Evolutionary conservation across 2,113 vertebrate genomes (phyloP).

Genomic region (Pseudolaguvia tuberculata): DNA sequence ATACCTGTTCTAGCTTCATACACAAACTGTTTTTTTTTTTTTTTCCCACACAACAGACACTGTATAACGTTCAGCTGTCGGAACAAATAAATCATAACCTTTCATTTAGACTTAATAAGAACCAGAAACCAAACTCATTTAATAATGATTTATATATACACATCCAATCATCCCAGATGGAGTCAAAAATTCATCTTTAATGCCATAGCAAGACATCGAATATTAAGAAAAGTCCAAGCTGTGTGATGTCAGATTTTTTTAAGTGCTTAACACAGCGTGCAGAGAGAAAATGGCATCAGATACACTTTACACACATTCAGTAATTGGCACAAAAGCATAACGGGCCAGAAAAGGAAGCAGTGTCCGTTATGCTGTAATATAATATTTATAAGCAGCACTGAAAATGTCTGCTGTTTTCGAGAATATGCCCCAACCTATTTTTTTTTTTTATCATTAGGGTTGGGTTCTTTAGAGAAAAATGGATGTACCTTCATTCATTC

Average conservation of each 20-base stretch:
- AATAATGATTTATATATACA: conserved; percentile 51
- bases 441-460: conserved; percentile 32
- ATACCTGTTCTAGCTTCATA: no score
- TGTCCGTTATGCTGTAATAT: conserved; percentile 21
- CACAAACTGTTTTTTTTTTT: no score
- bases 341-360: conserved; percentile 15
- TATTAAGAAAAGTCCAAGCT: conserved; percentile 14
- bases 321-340: conserved; percentile 45
- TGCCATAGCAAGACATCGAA: conserved; percentile 10
- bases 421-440: conserved; percentile 4
- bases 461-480: conserved; percentile 6
- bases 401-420: background rate
- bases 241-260: conserved; percentile 37
- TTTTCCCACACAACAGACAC: conserved; percentile 21
- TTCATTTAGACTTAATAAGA: conserved; percentile 20
- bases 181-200: conserved; percentile 21
- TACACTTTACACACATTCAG: conserved; percentile 48
- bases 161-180: conserved; percentile 4
- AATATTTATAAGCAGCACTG: conserved; percentile 22
- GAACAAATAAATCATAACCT: conserved; percentile 27
- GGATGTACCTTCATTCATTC: conserved; percentile 15
- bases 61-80: background rate
- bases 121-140: conserved; percentile 50
- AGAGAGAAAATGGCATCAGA: conserved; percentile 17
- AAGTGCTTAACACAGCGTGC: conserved; percentile 33